phyloP scores from a whole-genome alignment of 1,140 invertebrate genomes.

The Microplitis demolitor region DNA sequence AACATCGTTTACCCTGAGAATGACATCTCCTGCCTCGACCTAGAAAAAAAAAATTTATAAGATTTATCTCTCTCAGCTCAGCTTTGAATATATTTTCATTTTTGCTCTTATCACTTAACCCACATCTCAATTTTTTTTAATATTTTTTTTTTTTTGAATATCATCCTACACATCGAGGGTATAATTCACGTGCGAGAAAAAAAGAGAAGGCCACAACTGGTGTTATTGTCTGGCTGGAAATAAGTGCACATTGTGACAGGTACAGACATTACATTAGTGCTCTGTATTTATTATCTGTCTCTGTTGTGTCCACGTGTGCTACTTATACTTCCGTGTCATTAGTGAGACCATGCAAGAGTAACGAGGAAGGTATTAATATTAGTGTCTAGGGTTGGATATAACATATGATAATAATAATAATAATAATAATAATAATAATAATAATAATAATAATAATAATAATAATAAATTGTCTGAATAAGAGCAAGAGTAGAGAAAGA shows the following conservation, averaged over 20 bases:
- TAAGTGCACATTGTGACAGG: background rate
- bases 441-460: no score
- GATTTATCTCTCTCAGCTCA: slow-evolving; percentile 1
- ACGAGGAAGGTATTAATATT: no score
- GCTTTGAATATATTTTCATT: background rate
- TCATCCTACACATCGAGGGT: no score
- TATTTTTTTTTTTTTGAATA: no score
- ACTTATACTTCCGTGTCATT: background rate
- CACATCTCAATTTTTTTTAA: no score
- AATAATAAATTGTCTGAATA: no score
- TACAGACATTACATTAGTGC: background rate
- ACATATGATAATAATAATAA: no score
- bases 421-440: no score
- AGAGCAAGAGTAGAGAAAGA: no score
- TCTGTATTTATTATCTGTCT: background rate
- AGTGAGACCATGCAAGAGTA: background rate
- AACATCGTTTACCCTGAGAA: slow-evolving; percentile 90
- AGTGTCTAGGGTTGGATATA: no score
- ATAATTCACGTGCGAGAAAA: background rate
- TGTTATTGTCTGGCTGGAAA: background rate
- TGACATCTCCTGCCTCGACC: slow-evolving; percentile 91
- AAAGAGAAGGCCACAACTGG: no score
- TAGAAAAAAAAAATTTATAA: slow-evolving; percentile 61
- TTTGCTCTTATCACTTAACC: background rate
- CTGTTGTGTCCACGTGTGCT: background rate